Evolutionary conservation across 2,888 invertebrate species (phyloP), one percentile per base, ranked within the genome.

Genomic region (Gastrophysa polygoni): DNA sequence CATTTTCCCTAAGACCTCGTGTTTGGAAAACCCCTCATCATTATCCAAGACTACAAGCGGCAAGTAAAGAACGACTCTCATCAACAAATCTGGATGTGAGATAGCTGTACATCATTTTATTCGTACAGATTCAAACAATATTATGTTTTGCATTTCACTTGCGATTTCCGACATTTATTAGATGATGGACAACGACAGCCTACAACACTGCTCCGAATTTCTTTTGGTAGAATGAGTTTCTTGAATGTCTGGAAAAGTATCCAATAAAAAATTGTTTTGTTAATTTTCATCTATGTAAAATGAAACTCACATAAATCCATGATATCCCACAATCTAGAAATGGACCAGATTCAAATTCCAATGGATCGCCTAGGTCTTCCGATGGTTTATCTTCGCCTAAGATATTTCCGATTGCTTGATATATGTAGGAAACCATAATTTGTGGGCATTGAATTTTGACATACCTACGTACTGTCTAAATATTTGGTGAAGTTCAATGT

Each of bases 331-430:
- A 72, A 68, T 77, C 78, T 11, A 77, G 60, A 50, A 78, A 66
- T 44, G 74, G 44, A 11, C 78, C 78, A 54, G 78, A 74, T 34
- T 77, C 71, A 66, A 79, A 78, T 63, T 77, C 75, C 8, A 75
- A 48, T 18, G 75, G 73, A 69, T 77, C 77, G n/a, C 71, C 73
- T 7, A 67, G 29, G 10, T 75, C 72, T 49, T 71, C 69, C 11
- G 63, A 63, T 6, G 65, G 60, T 16, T 59, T 68, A 18, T 76
- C 73, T 17, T 73, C 73, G 4, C 74, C 74, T 16, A 75, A 70
- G 38, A 70, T 8, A 17, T 68, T 66, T 29, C 72, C 76, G 43
- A 76, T 73, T n/a, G 69, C 69, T 34, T 72, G 68, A 50, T 73
- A 75, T 49, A 75, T 55, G 44, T 54, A 63, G 1, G 70, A 68